Evolutionary conservation across 1,140 invertebrate genomes (phyloP).

Genomic region (Zelostemma sp.): DNA sequence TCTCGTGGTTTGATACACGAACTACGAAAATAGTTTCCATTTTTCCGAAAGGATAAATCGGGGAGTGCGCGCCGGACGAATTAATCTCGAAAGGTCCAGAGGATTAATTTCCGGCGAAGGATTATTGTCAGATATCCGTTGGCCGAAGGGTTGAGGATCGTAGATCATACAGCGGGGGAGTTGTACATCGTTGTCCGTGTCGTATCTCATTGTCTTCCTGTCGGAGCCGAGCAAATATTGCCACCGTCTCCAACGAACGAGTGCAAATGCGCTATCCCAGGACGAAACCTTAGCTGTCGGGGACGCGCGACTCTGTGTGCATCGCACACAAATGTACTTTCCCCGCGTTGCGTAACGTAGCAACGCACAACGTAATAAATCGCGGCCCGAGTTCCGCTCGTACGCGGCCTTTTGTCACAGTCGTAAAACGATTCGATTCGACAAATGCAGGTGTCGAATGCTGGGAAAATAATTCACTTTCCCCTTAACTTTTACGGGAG

Average conservation of each 20-base stretch:
- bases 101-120: slow-evolving; percentile 60
- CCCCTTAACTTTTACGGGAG: too few relatives aligned
- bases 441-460: background rate
- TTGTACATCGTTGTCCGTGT: slow-evolving; percentile 57
- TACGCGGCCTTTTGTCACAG: background rate
- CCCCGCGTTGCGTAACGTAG: background rate
- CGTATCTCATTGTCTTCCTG: slow-evolving; percentile 66
- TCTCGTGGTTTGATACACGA: background rate
- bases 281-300: background rate
- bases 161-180: slow-evolving; percentile 56
- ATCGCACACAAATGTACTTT: too few relatives aligned
- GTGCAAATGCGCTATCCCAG: slow-evolving; percentile 38
- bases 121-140: slow-evolving; percentile 55
- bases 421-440: background rate
- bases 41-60: slow-evolving; percentile 11
- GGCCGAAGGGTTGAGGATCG: slow-evolving; percentile 56
- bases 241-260: slow-evolving; percentile 57
- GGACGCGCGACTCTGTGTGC: too few relatives aligned
- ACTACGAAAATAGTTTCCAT: background rate
- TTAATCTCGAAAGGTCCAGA: slow-evolving; percentile 55
- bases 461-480: too few relatives aligned
- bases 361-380: background rate
- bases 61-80: slow-evolving; percentile 36
- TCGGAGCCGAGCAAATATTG: slow-evolving; percentile 66
- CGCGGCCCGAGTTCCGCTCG: too few relatives aligned